Evolutionary conservation across 2,797 vertebrate species (phyloP), one percentile per base, ranked within the genome.

Genomic region (Danio aesculapii): DNA sequence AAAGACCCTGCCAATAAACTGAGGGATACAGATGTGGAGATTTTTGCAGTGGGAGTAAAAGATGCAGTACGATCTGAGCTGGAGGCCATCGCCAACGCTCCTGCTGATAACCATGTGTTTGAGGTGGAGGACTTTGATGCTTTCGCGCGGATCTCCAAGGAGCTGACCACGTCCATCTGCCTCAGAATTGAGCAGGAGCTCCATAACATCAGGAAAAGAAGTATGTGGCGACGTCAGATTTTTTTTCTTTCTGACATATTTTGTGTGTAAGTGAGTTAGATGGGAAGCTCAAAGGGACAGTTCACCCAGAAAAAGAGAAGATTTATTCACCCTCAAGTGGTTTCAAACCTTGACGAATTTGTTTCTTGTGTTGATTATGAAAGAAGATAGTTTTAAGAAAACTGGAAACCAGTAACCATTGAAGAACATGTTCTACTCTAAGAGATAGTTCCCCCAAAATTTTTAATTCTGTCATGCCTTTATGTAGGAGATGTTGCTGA

Each of bases 101-200:
- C 98, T 50, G 84, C 96, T 0, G 95, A 98, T 59, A 96, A 93
- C 53, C 98, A 99, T 0, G 98, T 99, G 71, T 99, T 94, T 75
- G 97, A 97, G 41, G 98, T 99, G 80, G 98, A 99, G 90, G 98
- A 99, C 89, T 99, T 99, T 89, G 98, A 99, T 90, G 98, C 98
- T 81, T 99, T 99, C 88, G 96, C 99, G 88, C 97, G 97, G 90
- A 99, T 99, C 90, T 98, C 98, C 1, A 97, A 99, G 90, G 97
- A 99, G 88, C 95, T 99, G 72, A 99, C 98, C 14, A 96, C 99
- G 88, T 98, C 98, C 81, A 97, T 99, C 88, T 99, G 98, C 84
- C 92, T 99, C 77, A 94, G 98, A 89, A 99, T 99, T 88, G 98
- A 99, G 88, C 98, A 99, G 90, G 98, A 99, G 79, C 91, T 98